Conservation (phyloP, 2,888 invertebrate genomes). For the Invenusta paracnida region DNA sequence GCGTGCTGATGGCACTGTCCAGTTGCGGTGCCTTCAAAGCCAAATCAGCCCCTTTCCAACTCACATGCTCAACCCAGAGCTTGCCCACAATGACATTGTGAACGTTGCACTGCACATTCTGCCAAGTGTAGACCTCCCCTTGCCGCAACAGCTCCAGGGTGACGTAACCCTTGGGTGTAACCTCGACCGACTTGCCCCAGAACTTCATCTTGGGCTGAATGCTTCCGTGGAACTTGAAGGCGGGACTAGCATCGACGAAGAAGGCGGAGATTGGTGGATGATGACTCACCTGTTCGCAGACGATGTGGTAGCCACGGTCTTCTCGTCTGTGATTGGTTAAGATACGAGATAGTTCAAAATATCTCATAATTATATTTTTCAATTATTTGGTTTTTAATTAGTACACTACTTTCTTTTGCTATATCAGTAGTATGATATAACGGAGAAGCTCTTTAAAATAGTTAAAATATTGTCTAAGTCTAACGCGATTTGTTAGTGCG, state of each 20-base stretch:
- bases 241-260: constrained; percentile 81
- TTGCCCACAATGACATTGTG: constrained; percentile 99
- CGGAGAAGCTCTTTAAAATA: too few species aligned
- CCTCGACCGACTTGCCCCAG: constrained; percentile 85
- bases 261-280: constrained; percentile 97
- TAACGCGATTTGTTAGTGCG: too few species aligned
- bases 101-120: constrained; percentile 79
- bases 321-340: too few species aligned
- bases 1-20: too few species aligned
- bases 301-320: constrained; percentile 59
- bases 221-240: constrained; percentile 95
- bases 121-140: constrained; percentile 85
- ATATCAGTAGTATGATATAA: too few species aligned
- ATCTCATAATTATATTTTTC: too few species aligned
- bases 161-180: constrained; percentile 41
- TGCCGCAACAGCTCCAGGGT: constrained; percentile 63
- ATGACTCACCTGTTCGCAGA: constrained; percentile 76
- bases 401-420: too few species aligned
- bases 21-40: too few species aligned
- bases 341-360: too few species aligned
- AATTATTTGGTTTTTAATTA: too few species aligned
- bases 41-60: too few species aligned
- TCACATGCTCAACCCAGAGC: constrained; percentile 81
- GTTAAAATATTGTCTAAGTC: too few species aligned
- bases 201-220: constrained; percentile 86